Evolutionary conservation across 2,888 invertebrate species (phyloP), one percentile per base, ranked within the genome.

Genomic region (Drosophila mimica): DNA sequence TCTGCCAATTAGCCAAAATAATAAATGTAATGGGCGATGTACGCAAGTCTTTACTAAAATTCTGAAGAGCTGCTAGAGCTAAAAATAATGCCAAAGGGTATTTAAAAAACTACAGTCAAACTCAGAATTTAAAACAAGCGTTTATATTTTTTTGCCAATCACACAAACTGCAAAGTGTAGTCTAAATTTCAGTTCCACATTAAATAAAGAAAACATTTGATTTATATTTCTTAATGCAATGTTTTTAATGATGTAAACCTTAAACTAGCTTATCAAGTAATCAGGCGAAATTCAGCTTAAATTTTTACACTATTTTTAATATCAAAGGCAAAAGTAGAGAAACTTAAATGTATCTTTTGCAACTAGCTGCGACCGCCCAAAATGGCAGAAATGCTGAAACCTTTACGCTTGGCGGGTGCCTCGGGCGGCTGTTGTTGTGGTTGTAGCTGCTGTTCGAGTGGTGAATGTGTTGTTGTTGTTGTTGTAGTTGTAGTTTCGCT

Each of bases 361-460:
- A 33, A 43, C 61, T 91, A 92, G 69, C 91, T 91, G 72, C 86
- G 82, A 28, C 89, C 90, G 28, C 93, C 93, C 59, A 93, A 88
- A 68, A 93, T 93, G 62, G 93, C 93, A 4, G 93, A 93, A 73
- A 93, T 93, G 58, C 93, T 92, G 72, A 93, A 93, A 43, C 92
- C 91, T 77, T 92, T 93, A 38, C 82, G 90, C 88, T 83, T 91
- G 83, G 36, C 43, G 28, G 87, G 78, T 6, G 84, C 78, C 70
- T 83, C 83, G 25, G 81, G 82, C 30, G 81, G 71, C 65, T 52
- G 81, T 51, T 56, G 70, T 49, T 72, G 79, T 28, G 74, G 53
- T 13, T 73, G 54, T 52, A 67, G 76, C 6, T 57, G 72, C 38
- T 72, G 78, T 30, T 75, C 54, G 15, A 40, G 43, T 66, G 58